A percentile compares a stretch with the other conserved stretches of the same genome.
Conservation (phyloP, 2,888 invertebrate genomes). For the Ornithoptera alexandrae region DNA sequence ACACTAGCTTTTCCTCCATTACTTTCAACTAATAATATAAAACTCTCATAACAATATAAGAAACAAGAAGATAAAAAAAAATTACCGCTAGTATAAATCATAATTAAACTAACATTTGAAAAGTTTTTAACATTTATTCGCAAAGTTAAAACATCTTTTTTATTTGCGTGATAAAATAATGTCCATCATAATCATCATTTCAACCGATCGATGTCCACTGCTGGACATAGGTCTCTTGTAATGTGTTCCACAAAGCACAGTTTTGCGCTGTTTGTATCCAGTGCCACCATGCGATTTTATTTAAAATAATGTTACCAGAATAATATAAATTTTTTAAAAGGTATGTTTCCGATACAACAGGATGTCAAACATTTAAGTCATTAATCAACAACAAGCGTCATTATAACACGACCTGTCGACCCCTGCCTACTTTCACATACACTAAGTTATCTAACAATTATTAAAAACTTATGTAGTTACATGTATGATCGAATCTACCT, state of each 20-base stretch:
- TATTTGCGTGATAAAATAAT: not conserved
- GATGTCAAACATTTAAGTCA: not conserved
- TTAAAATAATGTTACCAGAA: too few species aligned
- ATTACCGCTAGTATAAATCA: too few species aligned
- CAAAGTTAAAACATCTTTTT: not conserved
- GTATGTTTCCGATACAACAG: not conserved
- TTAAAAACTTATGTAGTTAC: not conserved
- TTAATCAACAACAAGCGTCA: not conserved
- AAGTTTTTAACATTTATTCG: too few species aligned
- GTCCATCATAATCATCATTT: too few species aligned
- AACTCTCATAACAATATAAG: not conserved
- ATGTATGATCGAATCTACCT: not conserved
- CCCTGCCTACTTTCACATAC: not conserved
- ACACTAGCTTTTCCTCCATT: not conserved
- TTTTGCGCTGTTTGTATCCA: too few species aligned
- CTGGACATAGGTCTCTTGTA: too few species aligned
- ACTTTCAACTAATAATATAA: not conserved
- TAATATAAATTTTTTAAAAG: not conserved
- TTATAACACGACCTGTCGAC: not conserved
- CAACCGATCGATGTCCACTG: too few species aligned
- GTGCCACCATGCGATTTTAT: too few species aligned
- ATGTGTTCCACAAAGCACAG: too few species aligned
- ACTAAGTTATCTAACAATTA: not conserved
- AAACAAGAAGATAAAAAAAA: too few species aligned
- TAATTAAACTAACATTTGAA: too few species aligned